phyloP scores from a whole-genome alignment of 35 echinoderm and acorn worm species.

The Hemicentrotus pulcherrimus region DNA sequence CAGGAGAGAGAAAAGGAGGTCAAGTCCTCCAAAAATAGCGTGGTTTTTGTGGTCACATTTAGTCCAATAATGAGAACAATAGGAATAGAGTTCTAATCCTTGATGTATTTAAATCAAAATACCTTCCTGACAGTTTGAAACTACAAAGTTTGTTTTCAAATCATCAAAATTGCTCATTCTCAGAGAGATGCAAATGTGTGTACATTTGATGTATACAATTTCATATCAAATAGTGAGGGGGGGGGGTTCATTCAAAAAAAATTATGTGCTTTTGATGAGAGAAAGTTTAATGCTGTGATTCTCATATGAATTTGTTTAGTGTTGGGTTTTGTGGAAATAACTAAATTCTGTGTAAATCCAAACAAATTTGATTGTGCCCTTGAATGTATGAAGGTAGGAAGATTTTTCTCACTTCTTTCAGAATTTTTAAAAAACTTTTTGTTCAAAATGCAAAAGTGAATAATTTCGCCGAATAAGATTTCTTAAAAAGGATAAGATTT shows the following conservation, averaged over 20 bases:
- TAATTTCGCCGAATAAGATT: not conserved
- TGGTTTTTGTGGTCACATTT: constrained; percentile 3
- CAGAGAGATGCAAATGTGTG: not conserved
- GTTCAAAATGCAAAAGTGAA: not conserved
- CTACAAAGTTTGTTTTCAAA: not conserved
- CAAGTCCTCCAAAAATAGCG: not conserved
- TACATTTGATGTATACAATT: not conserved
- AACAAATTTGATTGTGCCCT: too few relatives aligned
- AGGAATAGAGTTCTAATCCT: not conserved
- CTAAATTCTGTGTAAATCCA: too few relatives aligned
- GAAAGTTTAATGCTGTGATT: too few relatives aligned
- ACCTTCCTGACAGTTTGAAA: not conserved
- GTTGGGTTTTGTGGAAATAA: too few relatives aligned
- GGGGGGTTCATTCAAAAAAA: too few relatives aligned
- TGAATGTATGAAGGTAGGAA: too few relatives aligned
- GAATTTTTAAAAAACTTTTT: not conserved
- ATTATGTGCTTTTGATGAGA: too few relatives aligned
- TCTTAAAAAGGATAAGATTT: not conserved
- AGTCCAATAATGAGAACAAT: not conserved
- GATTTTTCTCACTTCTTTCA: too few relatives aligned
- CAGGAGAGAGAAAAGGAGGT: not conserved
- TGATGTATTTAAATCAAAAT: not conserved
- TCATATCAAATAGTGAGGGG: too few relatives aligned
- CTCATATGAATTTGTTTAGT: too few relatives aligned
- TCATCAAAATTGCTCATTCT: not conserved